A percentile compares a stretch with the other conserved stretches of the same genome.
phyloP scores from a whole-genome alignment of 2,888 invertebrate species.

The Pecten maximus region DNA sequence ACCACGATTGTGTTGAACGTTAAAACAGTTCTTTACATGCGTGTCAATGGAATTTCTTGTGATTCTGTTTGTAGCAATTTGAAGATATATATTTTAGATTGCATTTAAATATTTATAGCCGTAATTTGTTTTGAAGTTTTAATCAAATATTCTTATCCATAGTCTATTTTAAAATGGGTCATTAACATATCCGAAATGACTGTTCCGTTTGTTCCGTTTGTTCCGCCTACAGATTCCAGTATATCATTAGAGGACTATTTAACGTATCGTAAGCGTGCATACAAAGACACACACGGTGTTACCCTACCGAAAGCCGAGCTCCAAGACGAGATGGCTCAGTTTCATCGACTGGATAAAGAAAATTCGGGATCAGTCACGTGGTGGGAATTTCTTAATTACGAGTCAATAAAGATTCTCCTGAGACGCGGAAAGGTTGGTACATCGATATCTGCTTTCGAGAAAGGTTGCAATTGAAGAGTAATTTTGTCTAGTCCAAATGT shows the following conservation, averaged over 20 bases:
- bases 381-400: slow-evolving; percentile 71
- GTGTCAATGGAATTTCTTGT: too few relatives aligned
- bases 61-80: too few relatives aligned
- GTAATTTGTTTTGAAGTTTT: too few relatives aligned
- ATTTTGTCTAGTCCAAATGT: neutral
- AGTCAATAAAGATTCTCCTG: slow-evolving; percentile 63
- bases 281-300: slow-evolving; percentile 51
- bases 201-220: too few relatives aligned
- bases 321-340: slow-evolving; percentile 59
- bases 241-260: slow-evolving; percentile 60
- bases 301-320: slow-evolving; percentile 60
- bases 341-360: slow-evolving; percentile 62
- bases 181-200: too few relatives aligned
- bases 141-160: too few relatives aligned
- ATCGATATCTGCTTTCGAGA: neutral
- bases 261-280: slow-evolving; percentile 57
- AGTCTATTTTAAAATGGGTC: too few relatives aligned
- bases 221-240: slow-evolving; percentile 55
- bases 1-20: too few relatives aligned
- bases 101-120: too few relatives aligned
- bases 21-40: too few relatives aligned
- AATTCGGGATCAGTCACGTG: slow-evolving; percentile 62
- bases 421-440: slow-evolving; percentile 65
- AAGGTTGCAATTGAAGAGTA: neutral
- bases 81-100: too few relatives aligned